A percentile compares a stretch with the other conserved stretches of the same genome.
phyloP scores from a whole-genome alignment of 2,113 vertebrate species.

The Syngnathoides biaculeatus region DNA sequence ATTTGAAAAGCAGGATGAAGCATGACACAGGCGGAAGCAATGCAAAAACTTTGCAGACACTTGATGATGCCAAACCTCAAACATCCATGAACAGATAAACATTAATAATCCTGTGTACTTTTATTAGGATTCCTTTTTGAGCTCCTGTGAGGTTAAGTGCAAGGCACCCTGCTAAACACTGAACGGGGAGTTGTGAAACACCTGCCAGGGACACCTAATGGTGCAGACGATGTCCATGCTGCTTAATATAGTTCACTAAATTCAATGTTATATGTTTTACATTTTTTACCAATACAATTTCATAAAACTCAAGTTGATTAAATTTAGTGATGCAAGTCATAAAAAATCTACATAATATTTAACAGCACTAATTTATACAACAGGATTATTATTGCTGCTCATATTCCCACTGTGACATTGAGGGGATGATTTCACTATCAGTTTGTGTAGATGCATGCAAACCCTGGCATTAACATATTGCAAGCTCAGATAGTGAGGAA shows the following conservation, averaged over 20 bases:
- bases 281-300: no score
- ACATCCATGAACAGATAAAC: not conserved
- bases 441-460: slow-evolving; percentile 3
- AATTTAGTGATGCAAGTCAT: not conserved
- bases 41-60: not conserved
- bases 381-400: not conserved
- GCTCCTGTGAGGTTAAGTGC: not conserved
- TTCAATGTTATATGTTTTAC: not conserved
- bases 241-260: not conserved
- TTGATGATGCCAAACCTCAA: slow-evolving; percentile 8
- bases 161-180: slow-evolving; percentile 1
- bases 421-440: not conserved
- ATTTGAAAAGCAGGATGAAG: not conserved
- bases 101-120: not conserved
- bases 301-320: not conserved
- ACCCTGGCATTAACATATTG: not conserved
- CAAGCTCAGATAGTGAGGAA: not conserved
- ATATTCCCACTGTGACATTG: not conserved
- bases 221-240: slow-evolving; percentile 19
- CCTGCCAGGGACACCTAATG: slow-evolving; percentile 49
- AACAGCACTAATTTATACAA: not conserved
- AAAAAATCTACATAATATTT: not conserved
- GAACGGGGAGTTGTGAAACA: slow-evolving; percentile 15
- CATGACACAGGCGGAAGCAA: slow-evolving; percentile 3
- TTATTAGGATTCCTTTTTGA: not conserved